Conservation (phyloP, 2,888 invertebrate genomes). For the Agrochola circellaris region DNA sequence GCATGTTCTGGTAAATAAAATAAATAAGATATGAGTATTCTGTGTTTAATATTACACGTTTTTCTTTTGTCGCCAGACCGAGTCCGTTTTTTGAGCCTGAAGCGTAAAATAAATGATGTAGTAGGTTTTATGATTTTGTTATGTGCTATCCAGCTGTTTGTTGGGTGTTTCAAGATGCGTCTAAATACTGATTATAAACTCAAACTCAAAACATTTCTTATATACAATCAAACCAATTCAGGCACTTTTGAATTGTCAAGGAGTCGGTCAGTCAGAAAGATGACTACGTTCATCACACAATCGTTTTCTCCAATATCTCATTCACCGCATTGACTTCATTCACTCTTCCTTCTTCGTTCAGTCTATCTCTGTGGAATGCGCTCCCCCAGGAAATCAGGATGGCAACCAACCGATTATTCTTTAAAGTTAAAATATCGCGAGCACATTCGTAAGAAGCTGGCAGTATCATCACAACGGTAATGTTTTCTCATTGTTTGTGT, state of each 20-base stretch:
- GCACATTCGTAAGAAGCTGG: too few species aligned
- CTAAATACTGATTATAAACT: neutral
- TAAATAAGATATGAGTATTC: conserved; percentile 33
- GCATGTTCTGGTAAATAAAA: conserved; percentile 27
- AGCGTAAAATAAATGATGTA: neutral
- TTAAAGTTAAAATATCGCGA: too few species aligned
- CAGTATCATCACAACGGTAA: too few species aligned
- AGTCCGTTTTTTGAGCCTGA: neutral
- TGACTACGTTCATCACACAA: too few species aligned
- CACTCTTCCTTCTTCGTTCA: too few species aligned
- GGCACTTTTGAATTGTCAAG: neutral
- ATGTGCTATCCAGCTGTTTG: too few species aligned
- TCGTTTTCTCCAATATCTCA: too few species aligned
- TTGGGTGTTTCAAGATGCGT: neutral
- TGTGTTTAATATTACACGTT: conserved; percentile 21
- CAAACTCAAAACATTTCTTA: neutral
- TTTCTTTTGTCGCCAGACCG: conserved; percentile 15
- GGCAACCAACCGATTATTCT: too few species aligned
- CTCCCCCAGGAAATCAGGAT: too few species aligned
- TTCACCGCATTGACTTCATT: too few species aligned
- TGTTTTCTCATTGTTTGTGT: too few species aligned
- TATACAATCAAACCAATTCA: neutral
- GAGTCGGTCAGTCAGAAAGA: neutral
- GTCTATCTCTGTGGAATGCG: too few species aligned
- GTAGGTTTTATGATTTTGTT: neutral